Evolutionary conservation across 2,888 invertebrate species (phyloP).

Genomic region (Cecidostiba fungosa): DNA sequence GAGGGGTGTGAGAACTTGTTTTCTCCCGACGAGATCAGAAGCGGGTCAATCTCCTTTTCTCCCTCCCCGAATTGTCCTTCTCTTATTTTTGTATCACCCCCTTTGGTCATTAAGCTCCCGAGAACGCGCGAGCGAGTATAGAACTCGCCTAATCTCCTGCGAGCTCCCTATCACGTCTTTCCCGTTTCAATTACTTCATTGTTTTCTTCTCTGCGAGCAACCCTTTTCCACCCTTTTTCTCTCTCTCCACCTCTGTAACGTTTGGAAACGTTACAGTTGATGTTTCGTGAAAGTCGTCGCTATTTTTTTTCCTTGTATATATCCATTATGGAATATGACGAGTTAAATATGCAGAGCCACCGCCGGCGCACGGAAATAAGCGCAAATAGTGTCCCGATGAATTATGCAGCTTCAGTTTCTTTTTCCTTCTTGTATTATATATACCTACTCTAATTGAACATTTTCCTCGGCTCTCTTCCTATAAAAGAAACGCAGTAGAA

Average conservation of each 20-base stretch:
- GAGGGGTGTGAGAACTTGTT: slow-evolving; percentile 21
- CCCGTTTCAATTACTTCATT: slow-evolving; percentile 54
- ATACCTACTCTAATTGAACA: no score
- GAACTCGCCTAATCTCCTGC: slow-evolving; percentile 34
- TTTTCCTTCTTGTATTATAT: no score
- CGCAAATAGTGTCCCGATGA: slow-evolving; percentile 12
- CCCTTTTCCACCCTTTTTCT: slow-evolving; percentile 23
- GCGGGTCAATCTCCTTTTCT: slow-evolving; percentile 41
- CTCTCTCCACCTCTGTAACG: no score
- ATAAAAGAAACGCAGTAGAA: no score
- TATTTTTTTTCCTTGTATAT: not conserved
- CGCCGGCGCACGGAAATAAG: not conserved
- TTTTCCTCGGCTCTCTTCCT: not conserved
- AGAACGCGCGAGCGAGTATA: not conserved
- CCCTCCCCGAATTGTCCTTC: not conserved
- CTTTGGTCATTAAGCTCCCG: slow-evolving; percentile 36
- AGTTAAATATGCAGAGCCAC: not conserved
- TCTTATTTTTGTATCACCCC: slow-evolving; percentile 47
- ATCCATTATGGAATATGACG: not conserved
- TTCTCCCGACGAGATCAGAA: not conserved
- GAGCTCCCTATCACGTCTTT: slow-evolving; percentile 21
- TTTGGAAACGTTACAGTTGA: not conserved
- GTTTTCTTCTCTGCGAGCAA: slow-evolving; percentile 20
- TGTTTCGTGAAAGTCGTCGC: not conserved
- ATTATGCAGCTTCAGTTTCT: slow-evolving; percentile 18